phyloP scores from a whole-genome alignment of 2,888 invertebrate species.

The Ectemnius lituratus region DNA sequence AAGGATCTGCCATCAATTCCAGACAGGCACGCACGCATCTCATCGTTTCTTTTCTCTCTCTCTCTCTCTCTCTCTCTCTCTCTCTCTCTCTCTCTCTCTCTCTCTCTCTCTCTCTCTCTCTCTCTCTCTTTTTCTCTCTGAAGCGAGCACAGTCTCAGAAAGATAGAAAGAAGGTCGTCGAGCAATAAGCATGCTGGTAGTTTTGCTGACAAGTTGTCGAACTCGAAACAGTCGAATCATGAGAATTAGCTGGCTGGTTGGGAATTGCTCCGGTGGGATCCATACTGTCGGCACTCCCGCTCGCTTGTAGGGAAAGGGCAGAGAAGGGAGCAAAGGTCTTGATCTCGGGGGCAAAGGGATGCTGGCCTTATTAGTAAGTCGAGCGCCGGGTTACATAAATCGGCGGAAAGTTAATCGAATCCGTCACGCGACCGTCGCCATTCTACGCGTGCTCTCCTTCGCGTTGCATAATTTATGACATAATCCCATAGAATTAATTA shows the following conservation, averaged over 20 bases:
- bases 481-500: background rate
- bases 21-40: slow-evolving; percentile 2
- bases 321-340: background rate
- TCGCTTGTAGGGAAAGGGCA: too few species aligned
- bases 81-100: background rate
- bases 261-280: too few species aligned
- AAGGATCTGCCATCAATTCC: slow-evolving; percentile 21
- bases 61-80: background rate
- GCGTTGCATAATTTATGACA: slow-evolving; percentile 5
- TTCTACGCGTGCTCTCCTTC: background rate
- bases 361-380: slow-evolving; percentile 30
- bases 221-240: too few species aligned
- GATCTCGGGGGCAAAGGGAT: slow-evolving; percentile 1
- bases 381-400: slow-evolving; percentile 7
- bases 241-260: too few species aligned
- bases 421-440: background rate
- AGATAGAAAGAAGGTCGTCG: too few species aligned
- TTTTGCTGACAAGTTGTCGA: too few species aligned
- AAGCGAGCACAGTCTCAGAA: background rate
- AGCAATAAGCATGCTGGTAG: too few species aligned
- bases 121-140: background rate
- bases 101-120: background rate
- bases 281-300: too few species aligned
- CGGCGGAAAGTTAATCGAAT: background rate
- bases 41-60: background rate